A percentile compares a stretch with the other conserved stretches of the same genome.
Evolutionary conservation across 2,888 invertebrate species (phyloP).

Genomic region (Fragum fragum): DNA sequence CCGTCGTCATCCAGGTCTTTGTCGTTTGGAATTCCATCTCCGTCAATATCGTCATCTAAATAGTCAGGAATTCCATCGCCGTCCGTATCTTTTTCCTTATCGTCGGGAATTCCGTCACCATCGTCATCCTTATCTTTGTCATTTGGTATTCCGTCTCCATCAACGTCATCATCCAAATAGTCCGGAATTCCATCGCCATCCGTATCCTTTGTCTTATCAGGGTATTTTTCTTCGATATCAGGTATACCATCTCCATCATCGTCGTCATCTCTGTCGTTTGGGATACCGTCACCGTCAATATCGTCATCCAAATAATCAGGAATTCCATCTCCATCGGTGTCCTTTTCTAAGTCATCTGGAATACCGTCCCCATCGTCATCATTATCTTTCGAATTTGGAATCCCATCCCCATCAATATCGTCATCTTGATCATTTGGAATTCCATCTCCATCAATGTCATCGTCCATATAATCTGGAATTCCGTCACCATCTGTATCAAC

Average conservation of each 20-base stretch:
- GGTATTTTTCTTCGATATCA: constrained; percentile 43
- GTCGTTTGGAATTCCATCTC: constrained; percentile 82
- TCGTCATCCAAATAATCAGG: constrained; percentile 77
- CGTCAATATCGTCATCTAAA: constrained; percentile 74
- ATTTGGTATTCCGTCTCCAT: constrained; percentile 83
- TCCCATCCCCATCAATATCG: constrained; percentile 80
- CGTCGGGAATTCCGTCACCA: constrained; percentile 82
- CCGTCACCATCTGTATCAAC: constrained; percentile 78
- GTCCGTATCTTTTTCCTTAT: constrained; percentile 68
- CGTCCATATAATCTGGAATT: constrained; percentile 77
- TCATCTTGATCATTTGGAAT: constrained; percentile 77
- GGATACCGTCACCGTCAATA: constrained; percentile 77
- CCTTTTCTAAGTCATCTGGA: constrained; percentile 73
- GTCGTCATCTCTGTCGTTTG: constrained; percentile 72
- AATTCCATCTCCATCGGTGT: constrained; percentile 81
- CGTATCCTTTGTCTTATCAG: constrained; percentile 64
- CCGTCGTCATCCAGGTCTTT: constrained; percentile 67
- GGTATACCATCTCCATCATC: constrained; percentile 62
- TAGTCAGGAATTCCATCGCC: constrained; percentile 78
- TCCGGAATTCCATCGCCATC: constrained; percentile 80
- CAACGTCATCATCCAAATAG: constrained; percentile 77
- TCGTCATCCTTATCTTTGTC: constrained; percentile 78
- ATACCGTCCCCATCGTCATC: constrained; percentile 81
- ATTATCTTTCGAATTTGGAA: constrained; percentile 78
- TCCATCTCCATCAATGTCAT: constrained; percentile 81